Evolutionary conservation across 2,797 vertebrate genomes (phyloP), one percentile per base, ranked within the genome.

Genomic region (Acanthurus tractus): DNA sequence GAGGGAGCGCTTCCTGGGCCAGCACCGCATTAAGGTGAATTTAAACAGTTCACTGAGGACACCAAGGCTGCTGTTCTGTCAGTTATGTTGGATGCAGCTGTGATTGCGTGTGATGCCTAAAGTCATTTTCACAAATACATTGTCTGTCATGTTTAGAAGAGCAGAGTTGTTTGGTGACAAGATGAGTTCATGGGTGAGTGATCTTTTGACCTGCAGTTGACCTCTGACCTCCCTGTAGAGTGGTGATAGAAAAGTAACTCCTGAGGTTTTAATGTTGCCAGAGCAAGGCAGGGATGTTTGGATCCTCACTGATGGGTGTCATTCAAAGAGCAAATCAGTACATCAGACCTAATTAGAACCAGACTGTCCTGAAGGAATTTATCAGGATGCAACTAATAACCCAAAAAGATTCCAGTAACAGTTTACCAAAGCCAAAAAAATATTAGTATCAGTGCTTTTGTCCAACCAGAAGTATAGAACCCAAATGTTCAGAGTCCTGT

Each of bases 1-100:
- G 94, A 82, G 76, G 93, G 93, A n/a, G 92, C 40, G 15, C 63
- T 65, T 49, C 20, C 50, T 57, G 63, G 57, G 53, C 4, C 46
- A 8, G 68, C 59, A 45, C 36, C 61, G 56, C 70, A 42, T 38
- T n/a, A 44, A 65, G 69, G 68, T 76, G 44, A 22, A 55, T 66
- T 23, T 15, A 14, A 71, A n/a, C 18, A 4, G 44, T 46, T 42
- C 46, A 34, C 55, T 34, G 29, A 50, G 17, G 50, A 42, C n/a
- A 6, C 15, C 15, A 34, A 18, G 11, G n/a, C 34, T 20, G 17
- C 38, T 54, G 4, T 12, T 48, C 49, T 42, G 23, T 20, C 46
- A 40, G 20, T 34, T 68, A 15, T 46, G 42, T 23, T 29, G 18
- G 29, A 42, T 61, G 3, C 50, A 66, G 34, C 64, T 61, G 56